Percentiles rank a stretch among this genome's conserved stretches.
Conservation (phyloP, 64 coral and sea anemone genomes). For the Stichodactyla mertensii region DNA sequence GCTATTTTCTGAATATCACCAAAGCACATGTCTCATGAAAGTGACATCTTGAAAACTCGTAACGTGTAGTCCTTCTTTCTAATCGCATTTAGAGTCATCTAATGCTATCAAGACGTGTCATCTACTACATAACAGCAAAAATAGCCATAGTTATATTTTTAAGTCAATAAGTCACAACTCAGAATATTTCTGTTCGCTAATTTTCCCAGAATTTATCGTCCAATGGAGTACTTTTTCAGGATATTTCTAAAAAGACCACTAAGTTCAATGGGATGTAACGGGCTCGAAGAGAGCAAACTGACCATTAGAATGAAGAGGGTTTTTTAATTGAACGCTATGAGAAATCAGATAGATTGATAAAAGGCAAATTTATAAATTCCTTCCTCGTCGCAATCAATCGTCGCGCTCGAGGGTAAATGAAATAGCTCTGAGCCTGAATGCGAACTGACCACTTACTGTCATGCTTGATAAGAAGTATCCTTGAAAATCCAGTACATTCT, state of each 20-base stretch:
- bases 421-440: background rate
- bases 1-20: background rate
- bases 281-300: background rate
- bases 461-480: background rate
- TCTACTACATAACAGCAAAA: background rate
- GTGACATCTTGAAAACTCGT: background rate
- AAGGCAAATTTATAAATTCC: too few species aligned
- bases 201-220: background rate
- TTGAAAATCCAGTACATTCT: background rate
- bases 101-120: background rate
- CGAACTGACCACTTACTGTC: background rate
- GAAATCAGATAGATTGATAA: too few species aligned
- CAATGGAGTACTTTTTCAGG: background rate
- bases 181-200: background rate
- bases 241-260: background rate
- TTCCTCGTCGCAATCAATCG: too few species aligned
- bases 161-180: background rate
- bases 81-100: background rate
- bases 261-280: background rate
- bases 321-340: too few species aligned
- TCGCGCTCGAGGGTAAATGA: background rate
- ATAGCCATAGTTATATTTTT: background rate
- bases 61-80: background rate
- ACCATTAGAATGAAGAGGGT: background rate
- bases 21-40: background rate